Percentiles rank a stretch among this genome's conserved stretches.
These are phyloP conservation scores for Hydropsyche tenuis DNA, from an alignment of 1,140 invertebrate genomes.

Conservation along the genomic window DNA sequence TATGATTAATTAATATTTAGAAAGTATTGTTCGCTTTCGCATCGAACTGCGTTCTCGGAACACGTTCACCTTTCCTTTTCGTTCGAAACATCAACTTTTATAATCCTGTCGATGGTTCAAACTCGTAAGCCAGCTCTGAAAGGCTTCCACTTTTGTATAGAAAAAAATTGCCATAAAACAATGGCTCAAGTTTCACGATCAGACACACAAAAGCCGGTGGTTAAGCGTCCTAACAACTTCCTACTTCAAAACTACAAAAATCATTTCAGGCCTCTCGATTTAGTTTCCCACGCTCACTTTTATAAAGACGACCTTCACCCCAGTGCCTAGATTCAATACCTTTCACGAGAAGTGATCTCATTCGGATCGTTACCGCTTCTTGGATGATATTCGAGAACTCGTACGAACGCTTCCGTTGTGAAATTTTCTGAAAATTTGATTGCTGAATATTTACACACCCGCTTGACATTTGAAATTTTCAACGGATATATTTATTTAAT, in stretches of 20 bases:
- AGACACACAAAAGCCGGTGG: neutral
- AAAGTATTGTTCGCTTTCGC: conserved; percentile 3
- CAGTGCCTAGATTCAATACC: conserved; percentile 16
- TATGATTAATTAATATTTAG: neutral
- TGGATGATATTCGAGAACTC: neutral
- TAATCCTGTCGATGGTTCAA: neutral
- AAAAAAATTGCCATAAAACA: neutral
- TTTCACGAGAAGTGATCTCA: conserved; percentile 25
- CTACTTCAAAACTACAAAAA: neutral
- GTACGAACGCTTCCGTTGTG: too few species aligned
- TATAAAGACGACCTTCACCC: conserved; percentile 33
- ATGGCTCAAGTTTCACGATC: neutral
- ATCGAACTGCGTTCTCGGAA: neutral
- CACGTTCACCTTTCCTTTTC: too few species aligned
- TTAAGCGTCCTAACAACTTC: neutral
- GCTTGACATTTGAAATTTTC: too few species aligned
- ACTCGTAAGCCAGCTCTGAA: neutral
- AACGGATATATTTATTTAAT: too few species aligned
- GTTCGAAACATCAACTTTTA: too few species aligned
- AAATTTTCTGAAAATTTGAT: too few species aligned
- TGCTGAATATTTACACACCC: too few species aligned
- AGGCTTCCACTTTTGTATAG: neutral
- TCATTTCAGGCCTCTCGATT: neutral
- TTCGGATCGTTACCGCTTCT: neutral
- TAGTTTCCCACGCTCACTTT: conserved; percentile 36